Conservation (phyloP, 2,888 invertebrate species). For the Synanthedon myopaeformis region DNA sequence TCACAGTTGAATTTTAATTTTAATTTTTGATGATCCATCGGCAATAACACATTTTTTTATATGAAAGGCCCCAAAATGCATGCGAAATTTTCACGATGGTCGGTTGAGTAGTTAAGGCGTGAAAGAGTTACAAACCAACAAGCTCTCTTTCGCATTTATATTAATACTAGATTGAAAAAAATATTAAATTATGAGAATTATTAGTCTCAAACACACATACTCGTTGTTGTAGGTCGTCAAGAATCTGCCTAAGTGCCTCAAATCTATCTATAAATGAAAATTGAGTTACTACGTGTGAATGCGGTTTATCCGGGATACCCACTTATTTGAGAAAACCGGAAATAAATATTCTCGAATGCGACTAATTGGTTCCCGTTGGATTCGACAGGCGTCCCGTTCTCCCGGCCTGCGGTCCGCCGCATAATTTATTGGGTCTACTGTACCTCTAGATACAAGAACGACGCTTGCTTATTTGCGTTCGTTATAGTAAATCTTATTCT, state of each 20-base stretch:
- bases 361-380: slow-evolving; percentile 67
- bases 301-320: slow-evolving; percentile 32
- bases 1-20: too few relatives aligned
- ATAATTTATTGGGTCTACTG: slow-evolving; percentile 57
- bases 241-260: neutral
- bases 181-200: too few relatives aligned
- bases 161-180: too few relatives aligned
- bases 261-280: neutral
- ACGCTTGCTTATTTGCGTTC: slow-evolving; percentile 18
- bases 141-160: too few relatives aligned
- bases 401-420: slow-evolving; percentile 45
- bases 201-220: too few relatives aligned
- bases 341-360: slow-evolving; percentile 61
- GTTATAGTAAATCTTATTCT: neutral
- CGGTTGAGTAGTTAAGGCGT: too few relatives aligned
- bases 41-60: too few relatives aligned
- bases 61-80: too few relatives aligned
- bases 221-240: neutral
- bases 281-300: slow-evolving; percentile 28
- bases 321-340: slow-evolving; percentile 58
- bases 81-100: too few relatives aligned
- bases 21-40: too few relatives aligned
- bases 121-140: too few relatives aligned
- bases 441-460: slow-evolving; percentile 15
- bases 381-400: slow-evolving; percentile 52